Evolutionary conservation across 2,797 vertebrate genomes (phyloP).

Genomic region (Okamejei kenojei): DNA sequence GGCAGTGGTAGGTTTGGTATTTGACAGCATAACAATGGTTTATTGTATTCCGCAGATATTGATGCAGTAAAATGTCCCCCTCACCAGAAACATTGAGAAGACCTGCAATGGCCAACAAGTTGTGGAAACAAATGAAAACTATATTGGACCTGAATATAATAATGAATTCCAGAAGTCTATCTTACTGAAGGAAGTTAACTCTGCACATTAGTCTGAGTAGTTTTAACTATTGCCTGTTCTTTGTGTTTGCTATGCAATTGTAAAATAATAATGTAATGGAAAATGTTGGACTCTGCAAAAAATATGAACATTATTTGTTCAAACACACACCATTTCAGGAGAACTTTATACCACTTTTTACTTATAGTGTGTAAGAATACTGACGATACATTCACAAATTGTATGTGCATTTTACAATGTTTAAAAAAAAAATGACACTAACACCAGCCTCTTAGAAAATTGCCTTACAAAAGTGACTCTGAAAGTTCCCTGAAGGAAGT

Average conservation of each 20-base stretch:
- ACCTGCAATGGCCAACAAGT: slow-evolving; percentile 42
- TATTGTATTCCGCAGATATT: slow-evolving; percentile 33
- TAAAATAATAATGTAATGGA: slow-evolving; percentile 79
- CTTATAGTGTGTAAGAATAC: slow-evolving; percentile 45
- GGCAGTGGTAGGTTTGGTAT: background rate
- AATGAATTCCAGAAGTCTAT: slow-evolving; percentile 44
- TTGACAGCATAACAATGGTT: background rate
- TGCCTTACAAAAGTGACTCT: slow-evolving; percentile 40
- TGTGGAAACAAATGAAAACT: slow-evolving; percentile 48
- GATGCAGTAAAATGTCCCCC: slow-evolving; percentile 40
- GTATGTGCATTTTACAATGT: slow-evolving; percentile 45
- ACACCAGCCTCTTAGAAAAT: background rate
- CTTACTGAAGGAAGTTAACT: slow-evolving; percentile 56
- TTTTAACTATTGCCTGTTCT: slow-evolving; percentile 63
- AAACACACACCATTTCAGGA: slow-evolving; percentile 63
- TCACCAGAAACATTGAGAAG: background rate
- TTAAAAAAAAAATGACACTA: slow-evolving; percentile 15
- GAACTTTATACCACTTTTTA: slow-evolving; percentile 63
- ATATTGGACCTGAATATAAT: slow-evolving; percentile 49
- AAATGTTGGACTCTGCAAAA: slow-evolving; percentile 63
- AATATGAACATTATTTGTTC: slow-evolving; percentile 76
- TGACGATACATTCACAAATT: slow-evolving; percentile 65
- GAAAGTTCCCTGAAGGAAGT: slow-evolving; percentile 48
- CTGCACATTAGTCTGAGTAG: slow-evolving; percentile 76
- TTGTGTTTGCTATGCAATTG: slow-evolving; percentile 95